A percentile compares a stretch with the other conserved stretches of the same genome.
phyloP scores from a whole-genome alignment of 1,140 invertebrate genomes.

The Pantala flavescens region DNA sequence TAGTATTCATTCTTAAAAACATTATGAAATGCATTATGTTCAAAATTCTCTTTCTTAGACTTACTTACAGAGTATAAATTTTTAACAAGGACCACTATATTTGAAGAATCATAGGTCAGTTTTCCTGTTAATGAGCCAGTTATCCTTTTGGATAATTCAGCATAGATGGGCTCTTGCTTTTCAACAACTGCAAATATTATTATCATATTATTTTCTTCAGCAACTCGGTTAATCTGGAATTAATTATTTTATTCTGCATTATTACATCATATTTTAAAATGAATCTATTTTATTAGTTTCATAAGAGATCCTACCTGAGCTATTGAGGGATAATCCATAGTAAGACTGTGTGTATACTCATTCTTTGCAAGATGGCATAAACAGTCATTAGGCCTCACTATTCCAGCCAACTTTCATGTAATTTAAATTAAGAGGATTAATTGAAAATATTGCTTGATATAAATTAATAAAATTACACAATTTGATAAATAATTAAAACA shows the following conservation, averaged over 20 bases:
- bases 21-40: no score
- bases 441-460: no score
- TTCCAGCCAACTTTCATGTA: conserved; percentile 64
- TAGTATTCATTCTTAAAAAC: no score
- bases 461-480: no score
- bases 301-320: conserved; percentile 35
- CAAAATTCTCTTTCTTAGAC: no score
- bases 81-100: conserved; percentile 61
- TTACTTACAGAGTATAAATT: conserved; percentile 55
- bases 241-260: neutral
- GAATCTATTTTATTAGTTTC: no score
- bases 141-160: conserved; percentile 46
- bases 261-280: no score
- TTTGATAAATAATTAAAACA: no score
- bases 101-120: conserved; percentile 56
- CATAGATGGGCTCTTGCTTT: conserved; percentile 49
- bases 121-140: conserved; percentile 53
- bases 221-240: conserved; percentile 37
- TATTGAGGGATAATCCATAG: conserved; percentile 57
- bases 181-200: conserved; percentile 63
- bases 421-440: no score
- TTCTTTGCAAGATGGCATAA: conserved; percentile 64
- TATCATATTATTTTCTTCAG: conserved; percentile 55
- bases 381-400: conserved; percentile 89
- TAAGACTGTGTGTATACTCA: conserved; percentile 66